Percentiles rank a stretch among this genome's conserved stretches.
These are phyloP conservation scores for Onthophagus sagittarius DNA, from an alignment of 2,888 invertebrate species.

Conservation along the genomic window DNA sequence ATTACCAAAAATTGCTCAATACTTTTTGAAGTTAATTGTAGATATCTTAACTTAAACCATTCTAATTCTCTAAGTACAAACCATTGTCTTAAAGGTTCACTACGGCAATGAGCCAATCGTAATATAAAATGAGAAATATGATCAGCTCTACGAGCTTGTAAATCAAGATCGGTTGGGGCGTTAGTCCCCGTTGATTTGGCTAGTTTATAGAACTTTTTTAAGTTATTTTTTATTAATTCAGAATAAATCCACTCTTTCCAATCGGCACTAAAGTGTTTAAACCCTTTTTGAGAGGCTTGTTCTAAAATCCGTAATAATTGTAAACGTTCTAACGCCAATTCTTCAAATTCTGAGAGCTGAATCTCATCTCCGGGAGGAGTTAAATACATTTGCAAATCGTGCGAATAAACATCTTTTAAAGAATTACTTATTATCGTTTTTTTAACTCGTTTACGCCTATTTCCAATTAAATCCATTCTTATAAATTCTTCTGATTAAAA, in stretches of 20 bases:
- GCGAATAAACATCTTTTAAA: conserved; percentile 60
- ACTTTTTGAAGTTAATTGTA: conserved; percentile 59
- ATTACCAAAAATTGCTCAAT: conserved; percentile 63
- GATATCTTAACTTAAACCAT: conserved; percentile 77
- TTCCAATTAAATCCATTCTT: conserved; percentile 27
- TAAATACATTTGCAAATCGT: conserved; percentile 76
- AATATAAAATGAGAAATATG: conserved; percentile 92
- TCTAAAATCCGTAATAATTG: conserved; percentile 75
- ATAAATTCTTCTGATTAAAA: not conserved
- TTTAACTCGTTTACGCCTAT: conserved; percentile 35
- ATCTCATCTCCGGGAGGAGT: conserved; percentile 71
- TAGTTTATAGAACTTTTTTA: conserved; percentile 62
- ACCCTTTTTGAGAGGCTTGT: conserved; percentile 63
- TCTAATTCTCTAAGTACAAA: conserved; percentile 86
- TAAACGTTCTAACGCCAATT: conserved; percentile 78
- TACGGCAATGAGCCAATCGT: conserved; percentile 84
- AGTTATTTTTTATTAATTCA: conserved; percentile 64
- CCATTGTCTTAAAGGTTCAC: conserved; percentile 83
- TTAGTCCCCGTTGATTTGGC: conserved; percentile 56
- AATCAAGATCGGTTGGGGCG: conserved; percentile 57
- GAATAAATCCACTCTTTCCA: conserved; percentile 62
- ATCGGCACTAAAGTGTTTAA: conserved; percentile 62
- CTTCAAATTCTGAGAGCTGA: conserved; percentile 80
- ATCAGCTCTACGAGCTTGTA: conserved; percentile 71
- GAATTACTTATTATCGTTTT: conserved; percentile 37